Conservation (phyloP, 2,113 vertebrate genomes). For the Ondatra zibethicus region DNA sequence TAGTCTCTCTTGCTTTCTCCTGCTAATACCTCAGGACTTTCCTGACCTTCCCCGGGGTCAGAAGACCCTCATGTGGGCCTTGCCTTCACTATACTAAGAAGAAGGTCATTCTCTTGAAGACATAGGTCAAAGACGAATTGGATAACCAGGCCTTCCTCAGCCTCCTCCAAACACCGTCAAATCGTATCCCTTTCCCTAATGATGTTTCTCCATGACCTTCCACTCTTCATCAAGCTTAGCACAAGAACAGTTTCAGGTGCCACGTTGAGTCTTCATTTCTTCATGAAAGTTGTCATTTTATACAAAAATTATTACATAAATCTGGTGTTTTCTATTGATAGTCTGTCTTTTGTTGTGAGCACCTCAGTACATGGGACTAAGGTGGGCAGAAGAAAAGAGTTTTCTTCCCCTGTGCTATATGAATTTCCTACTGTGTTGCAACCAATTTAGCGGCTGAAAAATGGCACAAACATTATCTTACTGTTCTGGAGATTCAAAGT, state of each 20-base stretch:
- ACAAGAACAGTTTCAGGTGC: neutral
- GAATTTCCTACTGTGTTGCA: neutral
- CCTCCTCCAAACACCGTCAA: neutral
- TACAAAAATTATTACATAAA: neutral
- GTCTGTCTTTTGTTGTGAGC: neutral
- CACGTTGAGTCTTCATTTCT: neutral
- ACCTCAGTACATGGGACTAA: neutral
- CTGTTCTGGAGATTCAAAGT: neutral
- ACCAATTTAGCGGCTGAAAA: neutral
- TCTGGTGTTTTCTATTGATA: neutral
- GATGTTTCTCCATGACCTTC: neutral
- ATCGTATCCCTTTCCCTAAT: neutral
- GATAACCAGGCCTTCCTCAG: neutral
- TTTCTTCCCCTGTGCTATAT: neutral
- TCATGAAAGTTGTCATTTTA: neutral
- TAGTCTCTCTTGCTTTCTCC: neutral
- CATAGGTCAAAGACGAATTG: neutral
- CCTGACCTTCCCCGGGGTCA: neutral
- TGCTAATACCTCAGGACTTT: neutral
- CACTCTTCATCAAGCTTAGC: neutral
- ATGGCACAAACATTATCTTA: slow-evolving; percentile 4
- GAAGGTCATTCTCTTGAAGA: neutral
- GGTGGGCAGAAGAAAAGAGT: neutral
- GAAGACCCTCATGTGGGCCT: neutral
- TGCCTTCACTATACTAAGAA: neutral